Evolutionary conservation across 2,888 invertebrate genomes (phyloP), one percentile per base, ranked within the genome.

Genomic region (Odontocerum albicorne): DNA sequence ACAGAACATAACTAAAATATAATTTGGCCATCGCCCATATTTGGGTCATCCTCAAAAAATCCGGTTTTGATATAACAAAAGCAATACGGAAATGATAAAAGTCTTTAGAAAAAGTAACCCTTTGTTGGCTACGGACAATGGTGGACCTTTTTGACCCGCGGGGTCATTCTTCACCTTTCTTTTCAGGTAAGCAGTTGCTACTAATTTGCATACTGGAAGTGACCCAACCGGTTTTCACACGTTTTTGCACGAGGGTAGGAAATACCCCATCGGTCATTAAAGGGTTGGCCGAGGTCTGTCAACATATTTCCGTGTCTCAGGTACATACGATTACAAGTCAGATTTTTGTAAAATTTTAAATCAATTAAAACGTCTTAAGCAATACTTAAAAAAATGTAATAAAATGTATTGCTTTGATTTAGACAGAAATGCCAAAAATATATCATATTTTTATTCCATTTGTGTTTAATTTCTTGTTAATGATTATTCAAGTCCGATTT

Each of bases 191-290:
- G 49, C 55, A 50, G 43, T 55, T 44, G 52, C 47, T 52, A 35
- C 46, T 57, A 36, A 61, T 58, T 61, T 61, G 61, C 61, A 61
- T 61, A 61, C 58, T 56, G 56, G 61, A 58, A 61, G 53, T 61
- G 61, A 61, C 61, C 61, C 43, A 56, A 61, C 61, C 58, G 61
- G 61, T 61, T 61, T 58, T 61, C 61, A 55, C 61, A 61, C 61
- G 61, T 52, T 56, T 56, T 56, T 49, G 20, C 32, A 10, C 47
- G 16, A 35, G 49, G 57, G 55, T 44, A 19, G n/a, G 27, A 38
- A 43, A 33, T 31, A 21, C 50, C 52, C 50, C 20, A 21, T 42
- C 35, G 53, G 46, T 39, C 43, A 35, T 31, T 33, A 17, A 13
- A 56, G 56, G 56, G 56, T 51, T 56, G 56, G 8, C 39, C 20